A percentile compares a stretch with the other conserved stretches of the same genome.
Conservation (phyloP, 2,888 invertebrate species). For the Rotaria socialis region DNA sequence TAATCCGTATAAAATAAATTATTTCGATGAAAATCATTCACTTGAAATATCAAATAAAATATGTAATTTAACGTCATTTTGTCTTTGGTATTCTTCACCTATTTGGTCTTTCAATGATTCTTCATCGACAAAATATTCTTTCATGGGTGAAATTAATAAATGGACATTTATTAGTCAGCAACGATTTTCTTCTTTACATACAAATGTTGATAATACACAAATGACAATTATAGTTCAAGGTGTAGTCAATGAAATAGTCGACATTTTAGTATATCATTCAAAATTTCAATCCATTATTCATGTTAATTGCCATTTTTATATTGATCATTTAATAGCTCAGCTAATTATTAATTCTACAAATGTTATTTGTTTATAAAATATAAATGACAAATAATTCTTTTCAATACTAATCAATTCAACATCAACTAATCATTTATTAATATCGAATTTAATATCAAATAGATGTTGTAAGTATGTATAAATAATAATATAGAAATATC, state of each 20-base stretch:
- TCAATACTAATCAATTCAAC: too few species aligned
- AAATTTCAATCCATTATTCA: not conserved
- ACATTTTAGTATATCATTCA: not conserved
- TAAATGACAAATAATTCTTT: too few species aligned
- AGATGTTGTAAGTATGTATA: too few species aligned
- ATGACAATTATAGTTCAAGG: not conserved
- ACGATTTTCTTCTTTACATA: constrained; percentile 60
- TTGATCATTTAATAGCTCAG: not conserved
- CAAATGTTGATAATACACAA: constrained; percentile 69
- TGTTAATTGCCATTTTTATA: not conserved
- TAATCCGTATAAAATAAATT: not conserved
- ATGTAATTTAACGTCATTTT: constrained; percentile 8
- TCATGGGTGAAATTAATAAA: constrained; percentile 40
- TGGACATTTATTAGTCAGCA: constrained; percentile 28
- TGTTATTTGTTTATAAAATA: not conserved
- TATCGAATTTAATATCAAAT: too few species aligned
- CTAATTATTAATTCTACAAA: not conserved
- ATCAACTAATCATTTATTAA: too few species aligned
- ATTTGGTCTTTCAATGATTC: not conserved
- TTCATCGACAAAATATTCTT: constrained; percentile 46
- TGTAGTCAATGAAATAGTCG: not conserved
- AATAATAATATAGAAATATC: too few species aligned
- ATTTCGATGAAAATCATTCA: not conserved
- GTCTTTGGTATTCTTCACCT: constrained; percentile 4
- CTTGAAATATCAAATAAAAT: not conserved